Conservation (phyloP, 2,113 vertebrate genomes). For the Myiozetetes cayanensis region DNA sequence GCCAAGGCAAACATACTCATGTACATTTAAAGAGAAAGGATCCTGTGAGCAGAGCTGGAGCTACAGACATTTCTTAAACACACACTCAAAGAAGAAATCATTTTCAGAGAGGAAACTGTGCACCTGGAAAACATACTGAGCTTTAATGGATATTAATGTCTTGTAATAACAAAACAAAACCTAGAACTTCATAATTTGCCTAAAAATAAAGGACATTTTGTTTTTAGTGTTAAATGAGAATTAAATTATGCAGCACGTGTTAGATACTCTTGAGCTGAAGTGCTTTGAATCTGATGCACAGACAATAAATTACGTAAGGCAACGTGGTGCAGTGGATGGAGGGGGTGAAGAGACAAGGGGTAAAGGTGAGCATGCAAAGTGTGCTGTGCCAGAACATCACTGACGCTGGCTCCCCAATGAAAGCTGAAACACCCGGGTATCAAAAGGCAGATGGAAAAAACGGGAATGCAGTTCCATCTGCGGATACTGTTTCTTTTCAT, state of each 20-base stretch:
- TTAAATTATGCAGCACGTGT: neutral
- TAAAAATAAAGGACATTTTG: slow-evolving; percentile 17
- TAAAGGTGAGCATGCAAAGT: neutral
- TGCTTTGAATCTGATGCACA: neutral
- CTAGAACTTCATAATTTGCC: slow-evolving; percentile 20
- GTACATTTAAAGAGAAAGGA: slow-evolving; percentile 41
- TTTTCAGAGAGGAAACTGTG: neutral
- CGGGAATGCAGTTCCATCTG: neutral
- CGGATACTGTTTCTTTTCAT: neutral
- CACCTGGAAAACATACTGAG: slow-evolving; percentile 5
- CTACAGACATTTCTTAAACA: slow-evolving; percentile 4
- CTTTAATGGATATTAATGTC: slow-evolving; percentile 39
- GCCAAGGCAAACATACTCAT: slow-evolving; percentile 44
- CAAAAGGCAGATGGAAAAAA: neutral
- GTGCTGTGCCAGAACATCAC: neutral
- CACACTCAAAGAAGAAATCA: neutral
- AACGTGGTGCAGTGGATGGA: neutral
- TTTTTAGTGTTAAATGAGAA: neutral
- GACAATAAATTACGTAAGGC: neutral
- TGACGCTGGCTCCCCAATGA: accelerated
- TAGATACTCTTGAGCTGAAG: neutral
- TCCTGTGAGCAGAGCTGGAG: slow-evolving; percentile 5
- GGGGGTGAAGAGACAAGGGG: accelerated
- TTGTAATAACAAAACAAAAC: slow-evolving; percentile 36
- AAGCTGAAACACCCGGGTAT: neutral